Evolutionary conservation across 1,140 invertebrate species (phyloP), one percentile per base, ranked within the genome.

Genomic region (Sinella curviseta): DNA sequence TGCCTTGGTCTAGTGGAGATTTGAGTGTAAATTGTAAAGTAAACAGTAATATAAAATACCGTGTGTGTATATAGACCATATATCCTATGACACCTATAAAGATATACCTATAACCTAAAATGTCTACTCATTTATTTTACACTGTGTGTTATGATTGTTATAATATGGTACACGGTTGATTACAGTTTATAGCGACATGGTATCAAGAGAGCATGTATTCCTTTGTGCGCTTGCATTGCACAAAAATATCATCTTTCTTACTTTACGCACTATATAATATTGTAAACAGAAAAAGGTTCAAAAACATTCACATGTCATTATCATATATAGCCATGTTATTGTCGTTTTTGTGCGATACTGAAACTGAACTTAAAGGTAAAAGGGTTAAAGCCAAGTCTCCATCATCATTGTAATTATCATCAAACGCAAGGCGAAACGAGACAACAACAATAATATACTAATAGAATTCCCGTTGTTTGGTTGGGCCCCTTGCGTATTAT

Each of bases 81-180:
- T n/a, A 14, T 60, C 57, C 8, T 60, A 60, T 4, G 14, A n/a
- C 57, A 60, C 24, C 24, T 14, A 14, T 26, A 3, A 60, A 14
- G 57, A n/a, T 4, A 16, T n/a, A 60, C 24, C 8, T 60, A 3
- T 48, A 4, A 48, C 39, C 39, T 8, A 48, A 48, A 48, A 48
- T 8, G 39, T 8, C 17, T 48, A 48, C 39, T 48, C n/a, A n/a
- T n/a, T n/a, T n/a, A n/a, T n/a, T n/a, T n/a, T n/a, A n/a, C n/a
- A n/a, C n/a, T n/a, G n/a, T n/a, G n/a, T n/a, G n/a, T n/a, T n/a
- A n/a, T n/a, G n/a, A n/a, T n/a, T n/a, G n/a, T n/a, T n/a, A n/a
- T n/a, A n/a, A n/a, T n/a, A 60, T 60, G 57, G 57, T 60, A 26
- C 57, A 60, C 57, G 57, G 14, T n/a, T 60, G 57, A 60, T 60